These are phyloP conservation scores for Craterocephalus amniculus DNA, from an alignment of 2,797 vertebrate species.

Conservation along the genomic window DNA sequence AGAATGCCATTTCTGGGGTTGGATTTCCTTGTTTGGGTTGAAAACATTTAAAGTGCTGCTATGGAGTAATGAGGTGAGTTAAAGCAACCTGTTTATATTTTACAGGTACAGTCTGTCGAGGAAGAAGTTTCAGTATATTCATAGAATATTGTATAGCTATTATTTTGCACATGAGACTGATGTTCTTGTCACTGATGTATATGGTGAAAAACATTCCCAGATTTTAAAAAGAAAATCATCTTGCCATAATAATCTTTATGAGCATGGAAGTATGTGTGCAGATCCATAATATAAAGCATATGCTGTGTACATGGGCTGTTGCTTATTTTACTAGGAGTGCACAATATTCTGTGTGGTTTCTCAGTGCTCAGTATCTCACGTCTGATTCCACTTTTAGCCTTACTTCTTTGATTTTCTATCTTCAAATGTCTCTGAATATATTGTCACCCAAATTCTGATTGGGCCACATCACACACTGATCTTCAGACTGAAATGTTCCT, in stretches of 20 bases:
- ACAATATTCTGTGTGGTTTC: slow-evolving; percentile 2
- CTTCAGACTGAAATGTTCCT: slow-evolving; percentile 39
- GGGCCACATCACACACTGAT: slow-evolving; percentile 20
- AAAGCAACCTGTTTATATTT: neutral
- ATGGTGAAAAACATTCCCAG: neutral
- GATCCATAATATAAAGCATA: neutral
- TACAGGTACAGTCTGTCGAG: neutral
- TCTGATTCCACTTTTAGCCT: neutral
- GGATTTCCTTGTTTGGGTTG: neutral
- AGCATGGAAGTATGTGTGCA: neutral
- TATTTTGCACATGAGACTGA: neutral
- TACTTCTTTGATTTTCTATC: slow-evolving; percentile 35
- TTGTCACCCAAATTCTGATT: slow-evolving; percentile 8
- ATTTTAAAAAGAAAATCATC: neutral
- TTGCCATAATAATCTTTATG: neutral
- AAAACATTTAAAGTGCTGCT: neutral
- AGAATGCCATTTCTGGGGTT: too few relatives aligned
- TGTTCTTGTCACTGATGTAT: neutral
- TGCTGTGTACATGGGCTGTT: neutral
- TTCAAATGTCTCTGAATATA: slow-evolving; percentile 21
- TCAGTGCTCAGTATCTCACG: neutral
- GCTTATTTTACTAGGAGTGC: neutral
- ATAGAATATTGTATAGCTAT: neutral
- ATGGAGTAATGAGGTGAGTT: neutral
- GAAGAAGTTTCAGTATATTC: neutral